These are phyloP conservation scores for Ceratina australensis DNA, from an alignment of 1,140 invertebrate species.

Conservation along the genomic window DNA sequence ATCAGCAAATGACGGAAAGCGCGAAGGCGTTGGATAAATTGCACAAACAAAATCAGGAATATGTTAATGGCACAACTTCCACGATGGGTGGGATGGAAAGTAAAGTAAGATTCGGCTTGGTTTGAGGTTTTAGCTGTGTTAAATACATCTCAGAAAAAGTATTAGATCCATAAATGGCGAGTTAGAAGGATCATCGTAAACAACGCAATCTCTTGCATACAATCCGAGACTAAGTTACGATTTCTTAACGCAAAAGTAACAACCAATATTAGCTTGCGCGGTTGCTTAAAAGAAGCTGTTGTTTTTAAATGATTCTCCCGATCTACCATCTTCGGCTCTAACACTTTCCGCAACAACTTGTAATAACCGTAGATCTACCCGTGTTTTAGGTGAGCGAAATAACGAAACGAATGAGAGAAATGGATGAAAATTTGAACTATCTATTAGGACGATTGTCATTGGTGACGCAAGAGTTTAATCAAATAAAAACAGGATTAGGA, in stretches of 20 bases:
- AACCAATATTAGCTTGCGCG: no score
- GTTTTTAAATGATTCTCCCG: no score
- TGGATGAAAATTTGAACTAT: constrained; percentile 92
- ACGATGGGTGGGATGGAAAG: constrained; percentile 90
- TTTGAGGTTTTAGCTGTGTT: not conserved
- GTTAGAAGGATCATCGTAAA: no score
- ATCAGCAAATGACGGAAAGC: constrained; percentile 89
- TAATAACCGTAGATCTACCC: constrained; percentile 16
- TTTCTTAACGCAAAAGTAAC: no score
- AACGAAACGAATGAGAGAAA: constrained; percentile 88
- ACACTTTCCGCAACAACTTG: no score
- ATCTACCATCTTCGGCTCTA: no score
- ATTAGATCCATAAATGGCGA: no score
- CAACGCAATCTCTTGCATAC: no score
- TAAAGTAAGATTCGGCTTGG: constrained; percentile 81
- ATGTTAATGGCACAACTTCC: constrained; percentile 90
- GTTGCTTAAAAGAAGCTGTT: no score
- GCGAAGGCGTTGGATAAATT: constrained; percentile 86
- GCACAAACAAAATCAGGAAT: constrained; percentile 89
- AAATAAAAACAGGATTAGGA: constrained; percentile 88
- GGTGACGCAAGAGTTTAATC: constrained; percentile 92
- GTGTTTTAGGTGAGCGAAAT: constrained; percentile 84
- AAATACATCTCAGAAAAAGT: no score
- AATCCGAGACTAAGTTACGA: no score
- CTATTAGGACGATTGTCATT: constrained; percentile 88